phyloP scores from a whole-genome alignment of 2,888 invertebrate genomes.

The Lysandra bellargus region DNA sequence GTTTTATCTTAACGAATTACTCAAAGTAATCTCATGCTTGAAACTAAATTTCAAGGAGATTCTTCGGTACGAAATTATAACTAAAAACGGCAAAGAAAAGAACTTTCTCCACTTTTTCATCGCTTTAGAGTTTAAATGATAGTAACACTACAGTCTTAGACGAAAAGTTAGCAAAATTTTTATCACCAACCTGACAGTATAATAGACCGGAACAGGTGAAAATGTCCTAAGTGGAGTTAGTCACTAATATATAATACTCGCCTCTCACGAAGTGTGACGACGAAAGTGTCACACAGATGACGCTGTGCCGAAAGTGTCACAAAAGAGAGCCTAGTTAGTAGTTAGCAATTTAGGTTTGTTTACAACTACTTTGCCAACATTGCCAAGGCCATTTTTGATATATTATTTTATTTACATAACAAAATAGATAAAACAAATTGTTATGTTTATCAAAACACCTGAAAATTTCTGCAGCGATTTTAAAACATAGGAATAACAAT shows the following conservation, averaged over 20 bases:
- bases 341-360: slow-evolving; percentile 9
- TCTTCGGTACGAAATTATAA: too few relatives aligned
- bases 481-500: not conserved
- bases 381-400: slow-evolving; percentile 7
- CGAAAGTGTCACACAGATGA: not conserved
- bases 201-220: slow-evolving; percentile 1
- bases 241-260: slow-evolving; percentile 10
- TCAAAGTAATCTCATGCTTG: too few relatives aligned
- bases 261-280: not conserved
- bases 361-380: not conserved
- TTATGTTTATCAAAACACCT: not conserved
- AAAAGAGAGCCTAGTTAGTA: slow-evolving; percentile 13
- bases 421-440: not conserved
- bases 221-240: not conserved
- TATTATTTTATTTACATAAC: slow-evolving; percentile 20
- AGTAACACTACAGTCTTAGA: not conserved
- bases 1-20: too few relatives aligned
- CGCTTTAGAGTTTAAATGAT: too few relatives aligned
- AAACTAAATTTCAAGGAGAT: too few relatives aligned
- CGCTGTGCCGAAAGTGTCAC: not conserved
- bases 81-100: too few relatives aligned
- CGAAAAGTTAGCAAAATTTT: not conserved
- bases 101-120: too few relatives aligned
- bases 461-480: not conserved
- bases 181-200: not conserved